phyloP scores from a whole-genome alignment of 2,888 invertebrate species.

The Pedicia rivosa region DNA sequence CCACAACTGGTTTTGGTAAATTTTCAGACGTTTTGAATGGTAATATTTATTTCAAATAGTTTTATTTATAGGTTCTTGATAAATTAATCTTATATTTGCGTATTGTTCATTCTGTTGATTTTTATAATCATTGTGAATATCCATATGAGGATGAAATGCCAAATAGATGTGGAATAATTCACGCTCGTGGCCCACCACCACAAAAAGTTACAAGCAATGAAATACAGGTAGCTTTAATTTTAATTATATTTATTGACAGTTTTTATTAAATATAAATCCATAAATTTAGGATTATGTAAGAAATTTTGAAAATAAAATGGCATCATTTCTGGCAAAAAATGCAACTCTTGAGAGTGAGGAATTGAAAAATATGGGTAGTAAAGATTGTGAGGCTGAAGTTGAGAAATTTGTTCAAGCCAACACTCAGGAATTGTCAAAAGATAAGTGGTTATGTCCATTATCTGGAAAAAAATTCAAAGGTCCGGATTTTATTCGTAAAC shows the following conservation, averaged over 20 bases:
- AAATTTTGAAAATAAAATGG: slow-evolving; percentile 81
- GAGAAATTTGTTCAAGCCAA: slow-evolving; percentile 93
- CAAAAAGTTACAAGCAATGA: slow-evolving; percentile 43
- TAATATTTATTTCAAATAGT: too few species aligned
- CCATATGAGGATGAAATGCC: slow-evolving; percentile 99
- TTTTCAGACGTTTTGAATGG: too few species aligned
- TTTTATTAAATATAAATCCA: too few species aligned
- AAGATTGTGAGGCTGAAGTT: slow-evolving; percentile 44
- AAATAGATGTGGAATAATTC: slow-evolving; percentile 95
- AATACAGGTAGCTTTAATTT: too few species aligned
- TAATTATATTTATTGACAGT: too few species aligned
- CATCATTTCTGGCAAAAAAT: slow-evolving; percentile 68
- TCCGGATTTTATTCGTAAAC: slow-evolving; percentile 96
- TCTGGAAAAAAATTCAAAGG: slow-evolving; percentile 99
- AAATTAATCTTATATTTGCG: slow-evolving; percentile 83
- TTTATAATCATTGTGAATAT: slow-evolving; percentile 98
- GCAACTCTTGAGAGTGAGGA: slow-evolving; percentile 62
- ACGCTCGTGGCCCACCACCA: slow-evolving; percentile 82
- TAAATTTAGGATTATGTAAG: slow-evolving; percentile 59
- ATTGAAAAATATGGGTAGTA: slow-evolving; percentile 67
- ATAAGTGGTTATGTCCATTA: slow-evolving; percentile 97
- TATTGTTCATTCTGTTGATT: slow-evolving; percentile 96
- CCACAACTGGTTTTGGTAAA: too few species aligned
- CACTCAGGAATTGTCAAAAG: slow-evolving; percentile 91
- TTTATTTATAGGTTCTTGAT: slow-evolving; percentile 56